Base-by-base conservation (phyloP, 2,888 invertebrate genomes). In the Andrena bicolor region DNA sequence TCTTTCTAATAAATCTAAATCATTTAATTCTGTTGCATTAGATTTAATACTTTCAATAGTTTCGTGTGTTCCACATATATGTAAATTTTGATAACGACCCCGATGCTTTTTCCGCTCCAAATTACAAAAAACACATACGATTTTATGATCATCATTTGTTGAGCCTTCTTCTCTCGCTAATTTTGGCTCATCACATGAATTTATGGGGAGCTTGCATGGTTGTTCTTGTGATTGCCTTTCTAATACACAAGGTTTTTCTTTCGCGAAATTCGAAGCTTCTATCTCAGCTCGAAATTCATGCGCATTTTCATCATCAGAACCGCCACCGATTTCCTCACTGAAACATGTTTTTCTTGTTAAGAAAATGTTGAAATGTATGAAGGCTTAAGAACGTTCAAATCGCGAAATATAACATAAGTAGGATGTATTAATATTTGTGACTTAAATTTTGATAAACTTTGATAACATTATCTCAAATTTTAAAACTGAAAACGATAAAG, bases 121-220 rank as follows among this genome's bases (percentile, higher is more conserved):
- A 51, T 51, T 51, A 51, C 51, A 51, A 51, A 51, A 51, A 51
- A 51, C 51, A 51, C 51, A 51, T 51, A 51, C 51, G 51, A 6
- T 51, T 51, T 51, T 73, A 51, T 1, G 51, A 1, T 6, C 51
- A 51, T 51, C n/a, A 16, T 16, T 51, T 16, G 16, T 51, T 51
- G 16, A 20, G n/a, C n/a, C n/a, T 49, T 49, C 49, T 49, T 49
- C 49, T 51, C 5, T n/a, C n/a, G n/a, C n/a, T n/a, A n/a, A n/a
- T n/a, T n/a, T n/a, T 51, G 51, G 51, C 2, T 5, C 51, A 51
- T 51, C 51, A n/a, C n/a, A 51, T 51, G 1, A 51, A n/a, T 51
- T n/a, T 51, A n/a, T 20, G 51, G 51, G n/a, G 51, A 20, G 7
- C 6, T 51, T 20, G 7, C 51, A 51, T 20, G 51, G 51, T 51